Percentiles rank a stretch among this genome's conserved stretches.
These are phyloP conservation scores for Erinaceus europaeus DNA, from an alignment of 2,113 vertebrate genomes.

Conservation along the genomic window DNA sequence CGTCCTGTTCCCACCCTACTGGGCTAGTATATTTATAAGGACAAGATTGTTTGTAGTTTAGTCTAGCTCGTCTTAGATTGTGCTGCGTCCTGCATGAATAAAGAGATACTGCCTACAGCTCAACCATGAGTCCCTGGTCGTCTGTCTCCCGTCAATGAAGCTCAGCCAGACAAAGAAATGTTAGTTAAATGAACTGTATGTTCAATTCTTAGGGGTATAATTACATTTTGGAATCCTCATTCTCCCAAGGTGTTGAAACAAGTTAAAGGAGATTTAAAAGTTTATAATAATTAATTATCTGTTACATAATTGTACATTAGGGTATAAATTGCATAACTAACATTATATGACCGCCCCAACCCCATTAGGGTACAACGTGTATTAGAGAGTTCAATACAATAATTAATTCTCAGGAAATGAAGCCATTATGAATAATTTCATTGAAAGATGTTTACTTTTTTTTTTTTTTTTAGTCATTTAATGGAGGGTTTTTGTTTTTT, in stretches of 20 bases:
- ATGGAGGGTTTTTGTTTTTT: constrained; percentile 29
- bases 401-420: constrained; percentile 27
- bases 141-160: no score
- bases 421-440: neutral
- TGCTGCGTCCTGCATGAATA: no score
- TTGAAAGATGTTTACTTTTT: constrained; percentile 16
- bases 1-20: no score
- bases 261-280: constrained; percentile 38
- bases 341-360: no score
- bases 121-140: no score
- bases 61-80: no score
- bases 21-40: no score
- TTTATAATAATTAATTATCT: neutral
- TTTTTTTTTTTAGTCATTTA: neutral
- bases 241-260: neutral
- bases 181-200: neutral
- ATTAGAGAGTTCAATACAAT: neutral
- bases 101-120: no score
- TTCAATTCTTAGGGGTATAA: neutral
- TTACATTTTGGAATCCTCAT: constrained; percentile 39
- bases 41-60: no score
- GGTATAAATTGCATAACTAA: constrained; percentile 28
- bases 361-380: neutral
- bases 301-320: constrained; percentile 34
- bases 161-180: no score